Conservation (phyloP, 2,888 invertebrate genomes). For the Agrochola lychnidis region DNA sequence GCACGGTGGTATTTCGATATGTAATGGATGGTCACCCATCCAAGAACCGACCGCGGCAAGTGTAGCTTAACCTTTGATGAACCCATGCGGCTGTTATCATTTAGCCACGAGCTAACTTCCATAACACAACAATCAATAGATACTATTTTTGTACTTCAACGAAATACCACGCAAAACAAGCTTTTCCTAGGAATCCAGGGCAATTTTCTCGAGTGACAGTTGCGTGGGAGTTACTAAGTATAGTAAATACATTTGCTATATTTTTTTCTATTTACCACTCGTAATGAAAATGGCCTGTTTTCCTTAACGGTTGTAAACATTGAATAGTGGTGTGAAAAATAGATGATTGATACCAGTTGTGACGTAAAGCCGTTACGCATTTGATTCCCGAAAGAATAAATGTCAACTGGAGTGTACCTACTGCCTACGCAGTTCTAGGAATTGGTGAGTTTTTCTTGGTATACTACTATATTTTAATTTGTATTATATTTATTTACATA, state of each 20-base stretch:
- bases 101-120: too few relatives aligned
- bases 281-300: slow-evolving; percentile 39
- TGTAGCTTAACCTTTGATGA: too few relatives aligned
- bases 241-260: slow-evolving; percentile 22
- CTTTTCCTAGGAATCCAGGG: neutral
- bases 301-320: slow-evolving; percentile 1
- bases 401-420: slow-evolving; percentile 5
- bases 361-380: slow-evolving; percentile 9
- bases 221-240: slow-evolving; percentile 15
- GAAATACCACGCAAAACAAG: slow-evolving; percentile 1
- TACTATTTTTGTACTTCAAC: slow-evolving; percentile 1
- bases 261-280: slow-evolving; percentile 13
- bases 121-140: neutral
- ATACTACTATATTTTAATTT: neutral
- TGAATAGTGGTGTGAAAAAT: slow-evolving; percentile 18
- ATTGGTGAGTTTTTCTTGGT: neutral
- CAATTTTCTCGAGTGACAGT: slow-evolving; percentile 32
- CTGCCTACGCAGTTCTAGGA: neutral
- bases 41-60: too few relatives aligned
- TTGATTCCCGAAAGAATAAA: slow-evolving; percentile 2
- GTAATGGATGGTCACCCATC: too few relatives aligned
- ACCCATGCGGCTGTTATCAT: too few relatives aligned
- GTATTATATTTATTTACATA: neutral
- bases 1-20: too few relatives aligned
- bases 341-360: slow-evolving; percentile 32